Evolutionary conservation across 2,797 vertebrate species (phyloP), one percentile per base, ranked within the genome.

Genomic region (Channallabes apus): DNA sequence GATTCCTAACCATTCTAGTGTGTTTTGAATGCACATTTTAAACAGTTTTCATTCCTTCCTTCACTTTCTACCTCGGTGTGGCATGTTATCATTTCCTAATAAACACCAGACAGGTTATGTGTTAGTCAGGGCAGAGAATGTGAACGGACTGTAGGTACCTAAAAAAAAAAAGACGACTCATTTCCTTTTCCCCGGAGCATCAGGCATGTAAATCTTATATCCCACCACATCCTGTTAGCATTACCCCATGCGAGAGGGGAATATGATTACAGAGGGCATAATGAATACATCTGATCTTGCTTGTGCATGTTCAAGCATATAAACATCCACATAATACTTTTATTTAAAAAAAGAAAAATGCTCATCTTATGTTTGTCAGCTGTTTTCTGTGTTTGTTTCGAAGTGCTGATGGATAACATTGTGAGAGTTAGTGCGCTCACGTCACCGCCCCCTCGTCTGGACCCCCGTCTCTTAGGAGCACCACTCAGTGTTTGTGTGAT

Each of bases 401-500:
- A 71, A 71, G 54, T 64, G 41, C 27, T 56, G 18, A 14, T 22
- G 24, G 56, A 73, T 83, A 11, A 81, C 51, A 24, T 22, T 84
- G 64, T 38, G 72, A 56, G 22, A 62, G 1, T 51, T 51, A 12
- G 46, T 51, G 46, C 38, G 46, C 11, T 51, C 11, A 51, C 90
- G 87, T 88, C 88, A 69, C 81, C 59, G 82, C 72, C 71, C 69
- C 11, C 46, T 72, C 6, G 6, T 27, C 65, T 75, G 3, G 71
- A 90, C 85, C 87, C 87, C 80, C 27, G 71, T 90, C 82, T 93
- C 89, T 29, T 41, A 12, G 88, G 35, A 86, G 87, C 59, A 41
- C 29, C 73, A 76, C 85, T 12, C 85, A 86, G 73, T 38, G 89
- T 91, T 88, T 91, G 84, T 90, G 91, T 90, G 86, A 41, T 18